Conservation (phyloP, 1,140 invertebrate genomes). For the Nomia melanderi region DNA sequence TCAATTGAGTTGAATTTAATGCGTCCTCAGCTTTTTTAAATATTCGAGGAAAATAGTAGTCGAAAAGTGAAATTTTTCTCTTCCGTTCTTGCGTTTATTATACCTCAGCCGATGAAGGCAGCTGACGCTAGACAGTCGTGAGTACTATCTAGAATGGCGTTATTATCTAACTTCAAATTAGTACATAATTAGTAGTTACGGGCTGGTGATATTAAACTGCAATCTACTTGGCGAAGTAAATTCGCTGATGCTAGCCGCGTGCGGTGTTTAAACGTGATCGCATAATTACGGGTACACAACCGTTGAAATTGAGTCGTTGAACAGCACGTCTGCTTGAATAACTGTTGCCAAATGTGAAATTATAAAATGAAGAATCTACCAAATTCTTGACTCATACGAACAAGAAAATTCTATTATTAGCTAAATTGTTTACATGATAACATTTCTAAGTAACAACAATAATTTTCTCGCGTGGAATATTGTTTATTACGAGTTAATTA, state of each 20-base stretch:
- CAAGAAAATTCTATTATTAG: neutral
- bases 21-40: neutral
- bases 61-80: neutral
- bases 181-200: slow-evolving; percentile 60
- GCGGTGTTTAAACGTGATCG: slow-evolving; percentile 41
- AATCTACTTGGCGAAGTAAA: slow-evolving; percentile 54
- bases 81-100: neutral
- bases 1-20: neutral
- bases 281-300: slow-evolving; percentile 41
- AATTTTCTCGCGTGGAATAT: too few relatives aligned
- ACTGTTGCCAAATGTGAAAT: neutral
- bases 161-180: slow-evolving; percentile 59
- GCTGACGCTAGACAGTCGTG: slow-evolving; percentile 47
- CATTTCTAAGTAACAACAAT: too few relatives aligned
- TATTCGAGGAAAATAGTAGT: neutral
- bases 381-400: neutral
- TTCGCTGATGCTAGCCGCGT: slow-evolving; percentile 23
- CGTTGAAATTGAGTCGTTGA: slow-evolving; percentile 41
- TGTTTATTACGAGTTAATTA: too few relatives aligned
- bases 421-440: too few relatives aligned
- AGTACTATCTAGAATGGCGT: slow-evolving; percentile 48
- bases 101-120: slow-evolving; percentile 35
- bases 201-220: slow-evolving; percentile 46
- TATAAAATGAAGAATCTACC: slow-evolving; percentile 14
- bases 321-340: neutral